Base-by-base conservation (phyloP, 2,888 invertebrate species). In the Asteroscopus sphinx region DNA sequence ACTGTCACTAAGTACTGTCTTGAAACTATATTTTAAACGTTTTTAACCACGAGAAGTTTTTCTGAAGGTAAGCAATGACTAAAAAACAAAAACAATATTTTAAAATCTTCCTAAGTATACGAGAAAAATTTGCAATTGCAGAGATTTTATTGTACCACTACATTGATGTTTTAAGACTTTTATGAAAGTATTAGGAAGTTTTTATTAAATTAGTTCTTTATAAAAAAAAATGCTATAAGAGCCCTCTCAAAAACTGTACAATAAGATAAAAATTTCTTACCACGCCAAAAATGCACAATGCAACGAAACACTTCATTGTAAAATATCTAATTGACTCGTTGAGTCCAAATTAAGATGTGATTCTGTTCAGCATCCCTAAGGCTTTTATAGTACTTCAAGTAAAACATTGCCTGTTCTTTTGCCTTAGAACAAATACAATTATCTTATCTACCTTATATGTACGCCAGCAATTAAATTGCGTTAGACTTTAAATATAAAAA, bases 331-430 rank as follows among this genome's bases (percentile, higher is more conserved):
- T 33, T 39, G 17, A 21, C 45, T 44, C 26, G 17, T 44, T 13
- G 54, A 55, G 17, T 52, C 21, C 36, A 17, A 64, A 58, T 39
- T 12, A 25, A 30, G 36, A 47, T 73, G 45, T 76, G 76, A 67
- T 60, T 33, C 33, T 56, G 44, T 46, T 28, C 25, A 55, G 55
- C 59, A 68, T 58, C 56, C 62, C 80, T 80, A 61, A 32, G 81
- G 83, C 82, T 86, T 90, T 87, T 91, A 91, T 91, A 90, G 76
- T 63, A 17, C 41, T 71, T 65, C 79, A 66, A 69, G 73, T 60
- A 73, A 81, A 80, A 68, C 64, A 80, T 76, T 83, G 77, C 80
- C 58, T 59, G 47, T 67, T 66, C 8, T 64, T 71, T 67, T 56
- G 61, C 48, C 65, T 68, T 51, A 67, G 35, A 80, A 68, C 76